A percentile compares a stretch with the other conserved stretches of the same genome.
phyloP scores from a whole-genome alignment of 1,140 invertebrate genomes.

The Calliphora vicina region DNA sequence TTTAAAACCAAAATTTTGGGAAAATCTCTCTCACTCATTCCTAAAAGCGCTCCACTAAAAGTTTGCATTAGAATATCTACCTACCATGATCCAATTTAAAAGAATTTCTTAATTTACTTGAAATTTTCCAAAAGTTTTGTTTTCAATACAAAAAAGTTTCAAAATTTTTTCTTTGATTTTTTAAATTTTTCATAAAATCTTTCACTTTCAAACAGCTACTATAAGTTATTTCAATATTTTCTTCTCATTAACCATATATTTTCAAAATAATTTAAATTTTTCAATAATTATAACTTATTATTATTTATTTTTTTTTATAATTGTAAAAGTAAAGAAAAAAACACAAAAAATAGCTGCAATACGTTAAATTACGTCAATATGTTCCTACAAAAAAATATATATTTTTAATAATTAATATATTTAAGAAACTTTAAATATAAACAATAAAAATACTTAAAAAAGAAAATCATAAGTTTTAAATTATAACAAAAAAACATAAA shows the following conservation, averaged over 20 bases:
- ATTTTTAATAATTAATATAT: slow-evolving; percentile 48
- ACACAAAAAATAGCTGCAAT: slow-evolving; percentile 59
- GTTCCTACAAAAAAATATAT: slow-evolving; percentile 60
- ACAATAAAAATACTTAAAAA: slow-evolving; percentile 16
- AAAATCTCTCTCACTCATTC: too few species aligned
- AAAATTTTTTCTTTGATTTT: not conserved
- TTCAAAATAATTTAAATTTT: not conserved
- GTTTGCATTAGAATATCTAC: too few species aligned
- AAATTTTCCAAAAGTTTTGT: too few species aligned
- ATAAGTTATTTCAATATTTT: too few species aligned
- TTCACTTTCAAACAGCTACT: too few species aligned
- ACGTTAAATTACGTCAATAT: slow-evolving; percentile 64
- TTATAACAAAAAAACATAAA: slow-evolving; percentile 32
- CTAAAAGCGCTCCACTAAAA: too few species aligned
- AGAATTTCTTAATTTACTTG: too few species aligned
- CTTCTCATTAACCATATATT: too few species aligned
- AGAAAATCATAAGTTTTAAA: not conserved
- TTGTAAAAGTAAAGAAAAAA: not conserved
- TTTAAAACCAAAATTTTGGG: too few species aligned
- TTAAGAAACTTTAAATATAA: slow-evolving; percentile 37
- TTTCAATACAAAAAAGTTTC: too few species aligned
- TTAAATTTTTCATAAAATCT: too few species aligned
- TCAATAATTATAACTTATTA: not conserved
- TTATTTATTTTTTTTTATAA: not conserved
- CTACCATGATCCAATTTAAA: too few species aligned